Percentiles rank a stretch among this genome's conserved stretches.
Evolutionary conservation across 1,140 invertebrate genomes (phyloP).

Genomic region (Capitella teleta): DNA sequence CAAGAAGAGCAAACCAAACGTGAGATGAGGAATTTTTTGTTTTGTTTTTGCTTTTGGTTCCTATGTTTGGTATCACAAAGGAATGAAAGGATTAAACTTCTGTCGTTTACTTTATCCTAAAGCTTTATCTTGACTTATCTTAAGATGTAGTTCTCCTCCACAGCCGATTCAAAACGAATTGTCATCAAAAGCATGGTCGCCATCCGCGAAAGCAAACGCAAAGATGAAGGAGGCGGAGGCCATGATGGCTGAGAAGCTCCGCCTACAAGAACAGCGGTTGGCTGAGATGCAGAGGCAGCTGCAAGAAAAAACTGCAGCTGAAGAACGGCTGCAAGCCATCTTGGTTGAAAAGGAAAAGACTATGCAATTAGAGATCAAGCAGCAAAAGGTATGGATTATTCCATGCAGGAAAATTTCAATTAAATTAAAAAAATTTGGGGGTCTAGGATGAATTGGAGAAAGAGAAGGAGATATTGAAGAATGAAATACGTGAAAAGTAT

Average conservation of each 20-base stretch:
- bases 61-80: too few relatives aligned
- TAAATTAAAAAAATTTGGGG: not conserved
- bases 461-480: constrained; percentile 16
- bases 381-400: constrained; percentile 16
- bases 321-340: constrained; percentile 11
- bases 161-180: not conserved
- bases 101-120: too few relatives aligned
- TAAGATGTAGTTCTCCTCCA: not conserved
- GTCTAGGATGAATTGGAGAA: constrained; percentile 17
- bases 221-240: constrained; percentile 18
- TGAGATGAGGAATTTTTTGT: not conserved
- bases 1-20: not conserved
- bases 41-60: too few relatives aligned
- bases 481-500: constrained; percentile 8
- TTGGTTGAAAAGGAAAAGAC: not conserved
- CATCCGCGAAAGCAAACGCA: constrained; percentile 16
- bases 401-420: not conserved
- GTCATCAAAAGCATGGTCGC: constrained; percentile 10
- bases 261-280: constrained; percentile 7
- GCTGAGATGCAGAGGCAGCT: constrained; percentile 44
- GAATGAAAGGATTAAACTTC: too few relatives aligned
- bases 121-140: not conserved
- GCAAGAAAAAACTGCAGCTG: constrained; percentile 42
- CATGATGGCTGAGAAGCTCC: not conserved
- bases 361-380: constrained; percentile 5